These are phyloP conservation scores for Cettia cetti DNA, from an alignment of 2,113 vertebrate species.

Conservation along the genomic window DNA sequence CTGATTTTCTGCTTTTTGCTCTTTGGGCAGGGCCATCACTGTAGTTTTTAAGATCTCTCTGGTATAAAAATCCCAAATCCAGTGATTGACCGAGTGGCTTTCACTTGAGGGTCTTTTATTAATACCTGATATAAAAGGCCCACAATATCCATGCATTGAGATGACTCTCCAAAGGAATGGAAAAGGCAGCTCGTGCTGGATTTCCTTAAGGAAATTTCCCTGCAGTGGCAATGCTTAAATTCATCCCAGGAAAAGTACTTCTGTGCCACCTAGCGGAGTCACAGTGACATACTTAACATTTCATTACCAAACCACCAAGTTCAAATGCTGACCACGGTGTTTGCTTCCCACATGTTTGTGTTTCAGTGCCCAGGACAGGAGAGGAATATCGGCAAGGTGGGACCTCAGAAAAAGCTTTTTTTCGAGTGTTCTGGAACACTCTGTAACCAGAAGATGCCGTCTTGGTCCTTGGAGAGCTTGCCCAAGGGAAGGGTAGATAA, in stretches of 20 bases:
- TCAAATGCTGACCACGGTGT: neutral
- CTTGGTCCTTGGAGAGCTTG: neutral
- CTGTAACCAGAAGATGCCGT: neutral
- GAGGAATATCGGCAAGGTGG: neutral
- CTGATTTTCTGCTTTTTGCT: neutral
- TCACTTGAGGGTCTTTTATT: neutral
- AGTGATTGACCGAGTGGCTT: neutral
- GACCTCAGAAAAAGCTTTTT: neutral
- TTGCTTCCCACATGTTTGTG: neutral
- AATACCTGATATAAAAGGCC: neutral
- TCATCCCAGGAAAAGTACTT: neutral
- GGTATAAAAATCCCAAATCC: neutral
- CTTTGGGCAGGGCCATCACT: neutral
- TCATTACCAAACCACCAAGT: neutral
- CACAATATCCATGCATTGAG: neutral
- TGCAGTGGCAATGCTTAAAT: fast-evolving
- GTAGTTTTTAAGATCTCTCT: neutral
- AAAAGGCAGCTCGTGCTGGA: neutral
- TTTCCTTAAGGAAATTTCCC: neutral
- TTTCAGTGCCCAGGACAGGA: neutral
- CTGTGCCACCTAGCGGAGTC: conserved; percentile 50
- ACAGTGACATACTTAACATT: neutral
- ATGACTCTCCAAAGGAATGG: neutral
- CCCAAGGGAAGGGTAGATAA: neutral
- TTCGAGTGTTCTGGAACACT: neutral